phyloP scores from a whole-genome alignment of 2,797 vertebrate genomes.

The Lagodon rhomboides region DNA sequence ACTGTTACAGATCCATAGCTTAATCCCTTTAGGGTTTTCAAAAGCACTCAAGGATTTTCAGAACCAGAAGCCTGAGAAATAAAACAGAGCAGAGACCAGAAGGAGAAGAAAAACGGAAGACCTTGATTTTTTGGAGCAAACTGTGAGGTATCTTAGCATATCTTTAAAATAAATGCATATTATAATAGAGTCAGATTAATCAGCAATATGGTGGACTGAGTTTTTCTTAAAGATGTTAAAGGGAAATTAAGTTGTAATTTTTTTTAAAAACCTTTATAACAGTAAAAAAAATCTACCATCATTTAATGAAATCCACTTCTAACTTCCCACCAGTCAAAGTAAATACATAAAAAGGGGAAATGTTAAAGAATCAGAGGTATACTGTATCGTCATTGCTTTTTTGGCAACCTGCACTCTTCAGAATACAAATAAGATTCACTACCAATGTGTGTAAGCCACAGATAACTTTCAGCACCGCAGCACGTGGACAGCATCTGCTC shows the following conservation, averaged over 20 bases:
- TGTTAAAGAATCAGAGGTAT: not conserved
- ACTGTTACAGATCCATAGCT: slow-evolving; percentile 39
- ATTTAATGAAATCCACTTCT: not conserved
- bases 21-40: slow-evolving; percentile 49
- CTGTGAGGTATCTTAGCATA: not conserved
- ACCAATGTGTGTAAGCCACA: slow-evolving; percentile 18
- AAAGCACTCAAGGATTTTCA: slow-evolving; percentile 53
- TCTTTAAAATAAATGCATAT: not conserved
- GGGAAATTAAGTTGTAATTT: not conserved
- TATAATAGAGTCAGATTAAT: not conserved
- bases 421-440: slow-evolving; percentile 34
- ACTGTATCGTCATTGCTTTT: not conserved
- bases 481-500: slow-evolving; percentile 60
- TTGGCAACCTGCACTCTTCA: slow-evolving; percentile 10
- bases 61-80: slow-evolving; percentile 8
- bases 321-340: not conserved
- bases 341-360: not conserved
- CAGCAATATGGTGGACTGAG: not conserved
- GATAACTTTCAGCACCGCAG: slow-evolving; percentile 67
- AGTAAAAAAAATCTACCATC: not conserved
- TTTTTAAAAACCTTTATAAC: not conserved
- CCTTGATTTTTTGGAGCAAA: not conserved
- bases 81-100: not conserved
- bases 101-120: not conserved
- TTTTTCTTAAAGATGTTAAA: not conserved